Evolutionary conservation across 2,113 vertebrate species (phyloP).

Genomic region (Platichthys flesus): DNA sequence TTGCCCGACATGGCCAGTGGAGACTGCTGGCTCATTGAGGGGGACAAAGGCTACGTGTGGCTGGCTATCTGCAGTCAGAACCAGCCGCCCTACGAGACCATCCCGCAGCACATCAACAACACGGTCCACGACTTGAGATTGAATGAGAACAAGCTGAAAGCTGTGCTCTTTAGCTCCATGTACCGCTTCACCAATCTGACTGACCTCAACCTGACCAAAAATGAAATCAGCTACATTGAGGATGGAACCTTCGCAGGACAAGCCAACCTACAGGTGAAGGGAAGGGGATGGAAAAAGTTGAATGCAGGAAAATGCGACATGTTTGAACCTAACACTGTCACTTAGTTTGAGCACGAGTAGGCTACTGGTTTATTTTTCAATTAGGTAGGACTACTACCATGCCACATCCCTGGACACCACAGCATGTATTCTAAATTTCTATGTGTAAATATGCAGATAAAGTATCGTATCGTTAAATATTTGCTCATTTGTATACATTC

Average conservation of each 20-base stretch:
- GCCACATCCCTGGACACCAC: no score
- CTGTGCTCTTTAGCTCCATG: conserved; percentile 93
- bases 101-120: conserved; percentile 99
- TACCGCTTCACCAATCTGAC: conserved; percentile 98
- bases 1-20: conserved; percentile 80
- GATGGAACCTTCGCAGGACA: conserved; percentile 97
- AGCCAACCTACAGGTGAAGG: conserved; percentile 91
- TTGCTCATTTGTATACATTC: no score
- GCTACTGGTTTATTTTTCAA: background rate
- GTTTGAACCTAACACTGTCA: background rate
- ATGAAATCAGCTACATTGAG: conserved; percentile 97
- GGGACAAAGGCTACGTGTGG: conserved; percentile 98
- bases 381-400: background rate
- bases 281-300: background rate
- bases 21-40: conserved; percentile 99
- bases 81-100: conserved; percentile 97
- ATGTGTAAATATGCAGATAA: no score
- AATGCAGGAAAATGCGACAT: background rate
- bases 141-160: conserved; percentile 98
- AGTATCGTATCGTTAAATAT: no score
- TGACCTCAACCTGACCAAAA: conserved; percentile 98
- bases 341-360: background rate
- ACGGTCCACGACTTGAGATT: conserved; percentile 96
- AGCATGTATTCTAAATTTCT: no score
- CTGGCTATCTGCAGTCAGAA: conserved; percentile 99